A percentile compares a stretch with the other conserved stretches of the same genome.
Conservation (phyloP, 2,888 invertebrate genomes). For the Lordiphosa andalusiaca region DNA sequence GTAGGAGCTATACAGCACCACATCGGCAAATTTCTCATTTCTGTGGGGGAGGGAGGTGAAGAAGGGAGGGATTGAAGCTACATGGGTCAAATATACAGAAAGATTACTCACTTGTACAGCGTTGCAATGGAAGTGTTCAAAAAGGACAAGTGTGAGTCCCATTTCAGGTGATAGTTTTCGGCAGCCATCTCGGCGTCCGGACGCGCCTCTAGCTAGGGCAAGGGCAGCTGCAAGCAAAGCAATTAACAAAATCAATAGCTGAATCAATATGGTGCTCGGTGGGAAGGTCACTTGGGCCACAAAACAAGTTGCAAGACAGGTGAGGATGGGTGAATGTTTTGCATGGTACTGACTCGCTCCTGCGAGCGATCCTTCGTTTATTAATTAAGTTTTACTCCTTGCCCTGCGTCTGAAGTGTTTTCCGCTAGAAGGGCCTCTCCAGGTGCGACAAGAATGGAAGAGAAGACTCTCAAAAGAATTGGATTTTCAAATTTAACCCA, state of each 20-base stretch:
- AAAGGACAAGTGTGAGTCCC: constrained; percentile 92
- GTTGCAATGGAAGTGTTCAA: constrained; percentile 91
- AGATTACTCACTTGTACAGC: constrained; percentile 81
- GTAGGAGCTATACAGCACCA: constrained; percentile 86
- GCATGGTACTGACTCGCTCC: too few species aligned
- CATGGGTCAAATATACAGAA: neutral
- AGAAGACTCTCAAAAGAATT: too few species aligned
- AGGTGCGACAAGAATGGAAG: too few species aligned
- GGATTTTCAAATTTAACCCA: too few species aligned
- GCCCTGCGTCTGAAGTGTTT: too few species aligned
- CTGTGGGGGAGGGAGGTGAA: constrained; percentile 77
- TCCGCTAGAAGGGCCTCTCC: too few species aligned
- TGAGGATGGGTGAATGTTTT: too few species aligned
- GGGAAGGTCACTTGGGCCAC: too few species aligned
- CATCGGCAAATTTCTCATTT: constrained; percentile 91
- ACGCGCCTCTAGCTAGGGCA: constrained; percentile 21
- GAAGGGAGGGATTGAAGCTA: too few species aligned
- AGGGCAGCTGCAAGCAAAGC: constrained; percentile 7
- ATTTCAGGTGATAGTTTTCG: constrained; percentile 93
- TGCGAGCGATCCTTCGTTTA: too few species aligned
- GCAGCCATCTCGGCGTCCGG: constrained; percentile 77
- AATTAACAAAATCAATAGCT: constrained; percentile 39
- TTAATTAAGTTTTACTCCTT: too few species aligned
- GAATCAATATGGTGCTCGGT: constrained; percentile 21
- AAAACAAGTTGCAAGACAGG: too few species aligned